A percentile compares a stretch with the other conserved stretches of the same genome.
phyloP scores from a whole-genome alignment of 2,113 vertebrate genomes.

The Sphyrna mokarran region DNA sequence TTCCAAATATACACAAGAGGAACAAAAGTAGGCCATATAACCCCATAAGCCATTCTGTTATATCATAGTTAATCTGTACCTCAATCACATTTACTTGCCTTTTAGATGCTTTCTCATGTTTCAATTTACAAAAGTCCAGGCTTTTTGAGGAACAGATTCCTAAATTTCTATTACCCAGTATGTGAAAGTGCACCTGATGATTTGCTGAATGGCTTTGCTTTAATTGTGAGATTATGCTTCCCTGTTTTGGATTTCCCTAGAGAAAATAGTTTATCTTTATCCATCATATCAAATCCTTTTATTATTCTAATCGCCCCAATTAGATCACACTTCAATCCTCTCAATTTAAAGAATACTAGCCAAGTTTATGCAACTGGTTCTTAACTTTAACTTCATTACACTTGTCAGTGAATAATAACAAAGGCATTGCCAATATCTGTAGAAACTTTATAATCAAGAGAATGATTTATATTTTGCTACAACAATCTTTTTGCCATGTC shows the following conservation, averaged over 20 bases:
- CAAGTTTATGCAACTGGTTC: neutral
- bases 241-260: neutral
- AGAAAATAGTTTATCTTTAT: neutral
- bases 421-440: neutral
- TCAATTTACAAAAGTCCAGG: neutral
- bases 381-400: neutral
- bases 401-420: neutral
- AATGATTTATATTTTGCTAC: conserved; percentile 9
- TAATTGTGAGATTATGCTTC: neutral
- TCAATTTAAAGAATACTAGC: neutral
- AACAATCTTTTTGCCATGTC: neutral
- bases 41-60: neutral
- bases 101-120: neutral
- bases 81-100: neutral
- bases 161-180: neutral
- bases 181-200: neutral
- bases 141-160: neutral
- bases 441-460: neutral
- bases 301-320: neutral
- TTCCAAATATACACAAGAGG: neutral
- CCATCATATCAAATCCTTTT: neutral
- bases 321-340: neutral
- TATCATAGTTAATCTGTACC: neutral
- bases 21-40: neutral
- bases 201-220: neutral